phyloP scores from a whole-genome alignment of 2,888 invertebrate genomes.

The Spilarctia lutea region DNA sequence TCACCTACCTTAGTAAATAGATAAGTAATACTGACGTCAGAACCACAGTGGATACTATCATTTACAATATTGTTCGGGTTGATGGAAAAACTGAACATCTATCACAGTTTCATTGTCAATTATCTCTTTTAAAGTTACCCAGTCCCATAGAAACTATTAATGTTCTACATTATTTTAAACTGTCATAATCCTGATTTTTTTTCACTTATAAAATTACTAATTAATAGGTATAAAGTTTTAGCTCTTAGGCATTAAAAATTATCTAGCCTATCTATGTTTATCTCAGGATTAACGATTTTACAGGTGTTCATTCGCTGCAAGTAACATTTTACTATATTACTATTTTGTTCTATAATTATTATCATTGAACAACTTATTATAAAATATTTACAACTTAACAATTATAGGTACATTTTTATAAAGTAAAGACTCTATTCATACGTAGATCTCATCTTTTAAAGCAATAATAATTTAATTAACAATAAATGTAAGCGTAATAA shows the following conservation, averaged over 20 bases:
- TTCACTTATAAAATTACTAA: conserved; percentile 44
- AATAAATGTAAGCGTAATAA: conserved; percentile 63
- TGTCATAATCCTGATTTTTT: conserved; percentile 41
- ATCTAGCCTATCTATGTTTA: conserved; percentile 50
- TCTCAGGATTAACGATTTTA: conserved; percentile 36
- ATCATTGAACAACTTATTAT: conserved; percentile 51
- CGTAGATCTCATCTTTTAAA: conserved; percentile 49
- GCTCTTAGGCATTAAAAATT: conserved; percentile 48
- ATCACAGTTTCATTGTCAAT: conserved; percentile 66
- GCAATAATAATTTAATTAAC: conserved; percentile 44
- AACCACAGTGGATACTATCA: conserved; percentile 23
- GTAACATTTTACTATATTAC: conserved; percentile 42
- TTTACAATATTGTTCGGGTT: conserved; percentile 31
- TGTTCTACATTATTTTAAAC: conserved; percentile 42
- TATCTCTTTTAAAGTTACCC: conserved; percentile 41
- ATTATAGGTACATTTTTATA: conserved; percentile 52
- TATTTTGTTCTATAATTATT: conserved; percentile 45
- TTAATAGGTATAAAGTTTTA: conserved; percentile 41
- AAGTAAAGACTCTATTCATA: conserved; percentile 48
- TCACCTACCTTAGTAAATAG: conserved; percentile 28
- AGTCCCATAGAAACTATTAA: conserved; percentile 40
- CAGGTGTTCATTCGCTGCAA: conserved; percentile 42
- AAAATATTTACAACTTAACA: conserved; percentile 66
- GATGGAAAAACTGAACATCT: conserved; percentile 55
- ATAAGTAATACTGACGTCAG: conserved; percentile 29